Evolutionary conservation across 2,888 invertebrate genomes (phyloP).

Genomic region (Rhimphoctona megacephalus): DNA sequence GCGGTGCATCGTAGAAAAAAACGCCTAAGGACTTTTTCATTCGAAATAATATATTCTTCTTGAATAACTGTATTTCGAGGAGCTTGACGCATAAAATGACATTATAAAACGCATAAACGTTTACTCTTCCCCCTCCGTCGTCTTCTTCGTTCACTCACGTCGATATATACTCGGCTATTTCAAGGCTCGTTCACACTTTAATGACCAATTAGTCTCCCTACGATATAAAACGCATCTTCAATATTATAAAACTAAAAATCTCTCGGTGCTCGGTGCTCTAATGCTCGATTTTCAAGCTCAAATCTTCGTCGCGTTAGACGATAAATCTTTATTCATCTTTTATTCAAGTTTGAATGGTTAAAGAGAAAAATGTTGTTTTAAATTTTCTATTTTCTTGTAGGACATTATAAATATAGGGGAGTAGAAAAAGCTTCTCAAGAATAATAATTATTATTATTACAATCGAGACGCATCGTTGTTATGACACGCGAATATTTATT

Average conservation of each 20-base stretch:
- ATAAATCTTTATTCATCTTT: background rate
- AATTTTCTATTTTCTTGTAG: background rate
- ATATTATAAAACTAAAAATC: slow-evolving; percentile 40
- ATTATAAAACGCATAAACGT: background rate
- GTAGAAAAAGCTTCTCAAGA: background rate
- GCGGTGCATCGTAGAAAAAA: background rate
- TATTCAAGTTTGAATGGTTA: background rate
- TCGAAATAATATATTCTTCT: background rate
- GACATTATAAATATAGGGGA: background rate
- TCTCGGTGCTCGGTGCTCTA: slow-evolving; percentile 6
- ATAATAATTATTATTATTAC: slow-evolving; percentile 6
- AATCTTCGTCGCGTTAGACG: background rate
- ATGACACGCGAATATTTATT: slow-evolving; percentile 30
- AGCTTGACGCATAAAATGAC: slow-evolving; percentile 19
- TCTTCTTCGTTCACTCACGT: slow-evolving; percentile 1
- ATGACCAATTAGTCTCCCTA: slow-evolving; percentile 57
- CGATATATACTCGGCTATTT: slow-evolving; percentile 5
- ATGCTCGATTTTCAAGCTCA: background rate
- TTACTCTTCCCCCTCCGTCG: background rate
- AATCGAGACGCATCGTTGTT: background rate
- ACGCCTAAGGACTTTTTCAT: background rate
- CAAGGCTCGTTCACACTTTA: slow-evolving; percentile 32
- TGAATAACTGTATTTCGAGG: background rate
- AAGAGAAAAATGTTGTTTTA: background rate
- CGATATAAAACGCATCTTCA: slow-evolving; percentile 35